phyloP scores from a whole-genome alignment of 2,888 invertebrate species.

The Cerceris rybyensis region DNA sequence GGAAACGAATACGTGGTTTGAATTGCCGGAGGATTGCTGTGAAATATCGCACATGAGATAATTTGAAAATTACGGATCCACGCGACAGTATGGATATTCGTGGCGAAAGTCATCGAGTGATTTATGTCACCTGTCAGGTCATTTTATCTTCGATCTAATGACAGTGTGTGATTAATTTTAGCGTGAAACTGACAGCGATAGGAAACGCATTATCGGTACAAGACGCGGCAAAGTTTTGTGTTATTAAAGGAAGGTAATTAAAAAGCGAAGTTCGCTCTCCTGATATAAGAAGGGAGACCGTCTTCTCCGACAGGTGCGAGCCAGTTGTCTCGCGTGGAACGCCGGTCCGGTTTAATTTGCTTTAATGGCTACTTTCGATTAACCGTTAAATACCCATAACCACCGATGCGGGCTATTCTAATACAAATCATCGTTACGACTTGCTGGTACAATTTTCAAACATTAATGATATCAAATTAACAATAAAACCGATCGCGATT shows the following conservation, averaged over 20 bases:
- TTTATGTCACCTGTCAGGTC: too few species aligned
- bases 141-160: too few species aligned
- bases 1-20: too few species aligned
- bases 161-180: too few species aligned
- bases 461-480: background rate
- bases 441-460: background rate
- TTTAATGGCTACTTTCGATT: slow-evolving; percentile 48
- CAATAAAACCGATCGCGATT: background rate
- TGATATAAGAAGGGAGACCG: slow-evolving; percentile 26
- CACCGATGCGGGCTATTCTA: slow-evolving; percentile 12
- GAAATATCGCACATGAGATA: too few species aligned
- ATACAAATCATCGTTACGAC: background rate
- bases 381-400: slow-evolving; percentile 39
- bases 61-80: too few species aligned
- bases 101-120: too few species aligned
- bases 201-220: background rate
- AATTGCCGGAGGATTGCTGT: too few species aligned
- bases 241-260: slow-evolving; percentile 41
- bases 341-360: slow-evolving; percentile 35
- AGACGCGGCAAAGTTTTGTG: slow-evolving; percentile 2
- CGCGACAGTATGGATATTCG: too few species aligned
- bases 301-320: slow-evolving; percentile 54
- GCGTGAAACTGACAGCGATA: background rate
- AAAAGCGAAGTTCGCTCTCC: slow-evolving; percentile 19
- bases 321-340: slow-evolving; percentile 28